Evolutionary conservation across 2,113 vertebrate genomes (phyloP), one percentile per base, ranked within the genome.

Genomic region (Malurus melanocephalus): DNA sequence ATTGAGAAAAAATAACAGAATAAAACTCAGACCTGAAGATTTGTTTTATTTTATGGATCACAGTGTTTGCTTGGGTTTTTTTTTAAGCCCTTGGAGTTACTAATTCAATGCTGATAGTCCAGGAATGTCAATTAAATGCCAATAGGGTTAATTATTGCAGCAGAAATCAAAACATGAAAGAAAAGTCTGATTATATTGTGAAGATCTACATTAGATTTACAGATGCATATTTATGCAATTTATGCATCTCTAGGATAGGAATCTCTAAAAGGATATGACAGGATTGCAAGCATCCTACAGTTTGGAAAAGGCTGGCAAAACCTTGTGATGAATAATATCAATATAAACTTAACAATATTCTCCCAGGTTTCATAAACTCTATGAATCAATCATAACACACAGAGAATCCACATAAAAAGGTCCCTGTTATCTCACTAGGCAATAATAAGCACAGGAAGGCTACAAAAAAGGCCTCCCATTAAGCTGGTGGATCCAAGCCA

Each of bases 111-210:
- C 27, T 78, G 5, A n/a, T 48, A 83, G 57, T 53, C 33, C 71
- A 81, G 20, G 28, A 88, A 84, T 46, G 28, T 65, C 12, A 81
- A 42, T 60, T 84, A 87, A 88, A 81, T 64, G 19, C 38, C 84
- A 88, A 6, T 35, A 59, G 23, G 9, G 16, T 62, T 86, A 92
- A 88, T 72, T 87, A 89, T 26, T 85, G 53, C 68, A 67, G 49
- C 33, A 91, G 76, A 91, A 93, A 93, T 93, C 68, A 85, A 77
- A 89, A 80, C 64, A 80, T 49, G 52, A 69, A 74, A 81, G 35
- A 61, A 87, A 88, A 80, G 55, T 40, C 53, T 56, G 40, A 87
- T 80, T 80, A 85, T 53, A 80, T 55, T 43, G 52, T 73, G 46
- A 82, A 80, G 43, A 85, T 69, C 33, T 73, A 62, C 30, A 82